A percentile compares a stretch with the other conserved stretches of the same genome.
Evolutionary conservation across 64 coral and sea anemone species (phyloP).

Genomic region (Dendrophyllia cribrosa): DNA sequence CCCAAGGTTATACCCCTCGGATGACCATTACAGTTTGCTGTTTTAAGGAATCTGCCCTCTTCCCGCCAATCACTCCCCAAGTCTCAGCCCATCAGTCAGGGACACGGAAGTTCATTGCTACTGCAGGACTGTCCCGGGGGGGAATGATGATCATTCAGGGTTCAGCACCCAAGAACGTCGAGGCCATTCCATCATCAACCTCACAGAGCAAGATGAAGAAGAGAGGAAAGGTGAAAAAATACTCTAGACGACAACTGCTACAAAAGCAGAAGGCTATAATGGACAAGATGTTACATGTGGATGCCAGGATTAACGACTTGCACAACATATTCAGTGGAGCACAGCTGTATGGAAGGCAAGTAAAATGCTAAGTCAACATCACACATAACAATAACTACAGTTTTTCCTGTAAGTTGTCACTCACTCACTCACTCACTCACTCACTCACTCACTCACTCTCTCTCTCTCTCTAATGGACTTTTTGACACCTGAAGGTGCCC

Average conservation of each 20-base stretch:
- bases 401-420: too few species aligned
- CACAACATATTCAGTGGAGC: background rate
- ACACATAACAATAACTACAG: too few species aligned
- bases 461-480: too few species aligned
- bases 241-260: constrained; percentile 31
- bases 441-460: too few species aligned
- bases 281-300: constrained; percentile 35
- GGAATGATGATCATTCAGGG: constrained; percentile 50
- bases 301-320: constrained; percentile 10
- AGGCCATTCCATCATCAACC: background rate
- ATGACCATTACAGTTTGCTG: too few species aligned
- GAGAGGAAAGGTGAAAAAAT: constrained; percentile 32
- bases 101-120: background rate
- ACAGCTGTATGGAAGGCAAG: background rate
- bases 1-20: too few species aligned
- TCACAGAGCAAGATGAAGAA: constrained; percentile 28
- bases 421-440: too few species aligned
- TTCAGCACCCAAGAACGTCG: background rate
- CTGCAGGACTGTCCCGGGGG: background rate
- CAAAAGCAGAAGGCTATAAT: constrained; percentile 37
- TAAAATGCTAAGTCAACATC: background rate
- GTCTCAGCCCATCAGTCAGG: background rate
- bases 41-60: background rate
- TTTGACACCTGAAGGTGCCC: too few species aligned
- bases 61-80: constrained; percentile 23